Evolutionary conservation across 2,113 vertebrate species (phyloP), one percentile per base, ranked within the genome.

Genomic region (Orcinus orca): DNA sequence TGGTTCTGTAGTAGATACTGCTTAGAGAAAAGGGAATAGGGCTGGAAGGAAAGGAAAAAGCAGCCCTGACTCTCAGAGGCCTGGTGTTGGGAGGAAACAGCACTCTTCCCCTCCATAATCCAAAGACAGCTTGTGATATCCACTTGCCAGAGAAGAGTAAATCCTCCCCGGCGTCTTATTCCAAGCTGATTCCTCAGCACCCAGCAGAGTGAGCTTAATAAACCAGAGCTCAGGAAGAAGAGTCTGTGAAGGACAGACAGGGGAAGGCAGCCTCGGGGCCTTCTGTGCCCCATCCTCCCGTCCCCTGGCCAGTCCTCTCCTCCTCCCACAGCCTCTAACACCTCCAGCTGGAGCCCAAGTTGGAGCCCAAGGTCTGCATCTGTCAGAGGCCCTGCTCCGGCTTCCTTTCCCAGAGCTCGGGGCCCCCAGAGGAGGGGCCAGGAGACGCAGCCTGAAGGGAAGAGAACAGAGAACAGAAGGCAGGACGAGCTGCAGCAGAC

Each of bases 401-500:
- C 92, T 95, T 97, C 97, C 96, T 97, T 98, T 97, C 97, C 96
- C 97, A 97, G 97, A 97, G 95, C 89, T 74, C 77, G 1, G 3
- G 92, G 93, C 90, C 86, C 95, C 89, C 80, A 80, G 38, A 88
- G 96, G 80, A 93, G 91, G 94, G 81, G 82, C 91, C 79, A 50
- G 97, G 92, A 97, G 95, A 82, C 85, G 76, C 36, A 15, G 95
- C 74, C 63, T 58, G 38, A 50, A 87, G 88, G 70, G 68, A 47
- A 79, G 74, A 41, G 21, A 63, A 60, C 44, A n/a, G 81, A 86
- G 96, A 74, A 79, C 15, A 26, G 36, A 80, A 84, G 88, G 93
- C 85, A 92, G 95, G 90, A 53, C 4, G 7, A 87, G 88, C 8
- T 96, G 87, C 83, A 97, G 83, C 73, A 50, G 38, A 79, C 53